Evolutionary conservation across 2,888 invertebrate genomes (phyloP), one percentile per base, ranked within the genome.

Genomic region (Eupsilia transversa): DNA sequence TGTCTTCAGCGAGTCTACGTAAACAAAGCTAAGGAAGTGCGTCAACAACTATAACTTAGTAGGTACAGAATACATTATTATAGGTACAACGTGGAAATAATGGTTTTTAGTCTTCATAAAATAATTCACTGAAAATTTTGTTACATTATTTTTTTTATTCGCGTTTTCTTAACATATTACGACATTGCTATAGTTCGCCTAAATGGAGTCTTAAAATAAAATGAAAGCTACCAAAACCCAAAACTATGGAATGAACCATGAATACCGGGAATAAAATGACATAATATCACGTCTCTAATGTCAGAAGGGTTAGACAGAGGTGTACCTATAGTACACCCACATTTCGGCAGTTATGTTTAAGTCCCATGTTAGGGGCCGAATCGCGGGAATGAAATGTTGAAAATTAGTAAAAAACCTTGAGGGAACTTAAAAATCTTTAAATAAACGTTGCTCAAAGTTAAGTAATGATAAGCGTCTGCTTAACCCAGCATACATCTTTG

Each of bases 11-110:
- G 65, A 49, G 52, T 79, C 61, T 84, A 27, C 65, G 84, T 81
- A 73, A 80, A 84, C 71, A 77, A 23, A 68, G 68, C 69, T 80
- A 80, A 79, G 46, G 63, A 82, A 74, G 66, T 76, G 72, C 83
- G 85, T 84, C 82, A 82, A 54, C n/a, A 38, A 68, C 63, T 66
- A 41, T 63, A 43, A 30, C 33, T 56, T n/a, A 57, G 3, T 33
- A 41, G 33, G 23, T 56, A 63, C 9, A 52, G 20, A 20, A 14
- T 43, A n/a, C 20, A 33, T n/a, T n/a, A 38, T n/a, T n/a, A n/a
- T 33, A 52, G 17, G 30, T 54, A 38, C 30, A 43, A 57, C 9
- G 41, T 64, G 52, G n/a, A 54, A 30, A 38, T 4, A 30, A 46
- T 52, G 52, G 30, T 0, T 52, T 43, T 35, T 20, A 49, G 7